Base-by-base conservation (phyloP, 2,888 invertebrate genomes). In the Euplexia lucipara region DNA sequence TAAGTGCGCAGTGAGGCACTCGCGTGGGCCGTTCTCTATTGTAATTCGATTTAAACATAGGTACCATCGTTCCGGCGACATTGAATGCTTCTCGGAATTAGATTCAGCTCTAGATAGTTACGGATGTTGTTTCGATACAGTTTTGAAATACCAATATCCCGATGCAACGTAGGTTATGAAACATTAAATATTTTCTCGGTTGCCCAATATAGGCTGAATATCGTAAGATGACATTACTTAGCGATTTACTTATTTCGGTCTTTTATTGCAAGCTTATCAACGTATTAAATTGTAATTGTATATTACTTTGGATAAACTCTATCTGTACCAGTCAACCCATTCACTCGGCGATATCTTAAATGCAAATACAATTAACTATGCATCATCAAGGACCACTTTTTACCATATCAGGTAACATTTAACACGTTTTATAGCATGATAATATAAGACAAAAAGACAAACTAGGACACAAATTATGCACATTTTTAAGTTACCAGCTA, bases 11-110 rank as follows among this genome's bases (percentile, higher is more conserved):
- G 65, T 78, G 83, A 82, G 81, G 78, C 72, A 81, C 78, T 70
- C 74, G 90, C 90, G 92, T 92, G 88, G 91, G 92, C 85, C 79
- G 89, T 79, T 82, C 84, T 85, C 90, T 86, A 92, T 92, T 92
- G 90, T 91, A 84, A 87, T 88, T 86, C 85, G 84, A 90, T 90
- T 87, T 86, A 87, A 90, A 86, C 86, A 89, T 85, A 84, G 83
- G 85, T 85, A 87, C 86, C 86, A 87, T 85, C 85, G 86, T 88
- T 87, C 86, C 85, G 81, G 86, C 84, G 91, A 91, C 92, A 92
- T 92, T 91, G 91, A 91, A 91, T 84, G 85, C 86, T 92, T 92
- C 91, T 90, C 78, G 83, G 90, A 92, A 91, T 88, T 83, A 86
- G 86, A 89, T 90, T 88, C 85, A 84, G 83, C 83, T 85, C 83